Evolutionary conservation across 2,888 invertebrate species (phyloP), one percentile per base, ranked within the genome.

Genomic region (Branchellion lobata): DNA sequence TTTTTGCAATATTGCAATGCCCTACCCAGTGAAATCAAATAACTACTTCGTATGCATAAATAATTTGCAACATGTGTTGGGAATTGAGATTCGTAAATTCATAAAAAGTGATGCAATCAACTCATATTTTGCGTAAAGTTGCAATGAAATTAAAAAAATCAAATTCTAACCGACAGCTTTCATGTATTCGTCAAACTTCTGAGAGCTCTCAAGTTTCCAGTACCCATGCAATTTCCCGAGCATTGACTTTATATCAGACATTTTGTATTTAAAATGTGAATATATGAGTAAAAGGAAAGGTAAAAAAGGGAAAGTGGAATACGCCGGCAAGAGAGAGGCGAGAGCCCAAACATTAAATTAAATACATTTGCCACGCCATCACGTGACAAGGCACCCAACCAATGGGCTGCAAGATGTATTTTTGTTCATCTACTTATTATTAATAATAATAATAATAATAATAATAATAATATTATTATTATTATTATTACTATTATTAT

Each of bases 121-220:
- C n/a, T n/a, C n/a, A 40, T 40, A 69, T 69, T 69, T 69, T 11
- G 8, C 8, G 29, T 1, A 29, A 69, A 33, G 14, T 33, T 29
- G 24, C 31, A 69, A 14, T 69, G 31, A 69, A 1, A 14, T 69
- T 24, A 69, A 1, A 8, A 0, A 1, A 69, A 31, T 69, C 3
- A 29, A 69, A 33, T 33, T 51, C 83, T 83, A 80, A 85, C 85
- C 84, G 33, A 94, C 88, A 76, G 91, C 91, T 89, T 93, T 93
- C 93, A 95, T 92, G 90, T 93, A 94, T 81, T 93, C 93, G 85
- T 95, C 94, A 87, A 95, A 94, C 86, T 94, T 93, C 83, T 94
- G 93, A 84, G 92, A 92, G 81, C 90, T 90, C 81, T 89, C 88
- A 88, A 95, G 90, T 87, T 94, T 94, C 90, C 92, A 95, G 89